These are phyloP conservation scores for Trissolcus japonicus DNA, from an alignment of 2,888 invertebrate genomes.

Conservation along the genomic window DNA sequence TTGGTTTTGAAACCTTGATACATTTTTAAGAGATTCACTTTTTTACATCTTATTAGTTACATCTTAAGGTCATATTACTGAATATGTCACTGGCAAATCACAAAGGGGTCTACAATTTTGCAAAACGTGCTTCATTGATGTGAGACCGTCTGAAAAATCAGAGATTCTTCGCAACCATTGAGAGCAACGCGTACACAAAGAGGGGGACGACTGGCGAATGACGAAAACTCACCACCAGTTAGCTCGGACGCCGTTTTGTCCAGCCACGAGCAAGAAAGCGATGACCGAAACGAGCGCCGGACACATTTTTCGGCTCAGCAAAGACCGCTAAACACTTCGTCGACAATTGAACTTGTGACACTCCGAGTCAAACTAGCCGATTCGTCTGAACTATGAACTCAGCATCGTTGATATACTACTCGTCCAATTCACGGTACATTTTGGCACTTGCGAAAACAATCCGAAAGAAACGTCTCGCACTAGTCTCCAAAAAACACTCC, in stretches of 20 bases:
- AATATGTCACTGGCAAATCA: too few relatives aligned
- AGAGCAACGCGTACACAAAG: too few relatives aligned
- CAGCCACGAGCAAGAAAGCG: conserved; percentile 64
- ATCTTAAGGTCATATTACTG: too few relatives aligned
- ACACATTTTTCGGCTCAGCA: conserved; percentile 55
- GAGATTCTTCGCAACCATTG: too few relatives aligned
- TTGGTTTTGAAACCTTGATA: too few relatives aligned
- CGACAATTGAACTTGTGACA: conserved; percentile 22
- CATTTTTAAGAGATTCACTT: too few relatives aligned
- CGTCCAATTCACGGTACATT: conserved; percentile 18
- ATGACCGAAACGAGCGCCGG: conserved; percentile 50
- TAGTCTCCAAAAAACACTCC: background rate
- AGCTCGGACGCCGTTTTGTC: conserved; percentile 69
- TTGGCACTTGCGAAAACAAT: conserved; percentile 18
- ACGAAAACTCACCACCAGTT: conserved; percentile 73
- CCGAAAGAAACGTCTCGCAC: background rate
- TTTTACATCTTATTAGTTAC: too few relatives aligned
- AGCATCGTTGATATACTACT: conserved; percentile 40
- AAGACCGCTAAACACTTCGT: conserved; percentile 38
- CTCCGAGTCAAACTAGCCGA: conserved; percentile 30
- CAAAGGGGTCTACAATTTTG: background rate
- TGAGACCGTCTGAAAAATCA: too few relatives aligned
- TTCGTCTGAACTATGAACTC: conserved; percentile 35
- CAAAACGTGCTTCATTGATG: background rate
- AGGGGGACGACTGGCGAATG: conserved; percentile 1